A percentile compares a stretch with the other conserved stretches of the same genome.
phyloP scores from a whole-genome alignment of 2,888 invertebrate species.

The Ectropis crepuscularia region DNA sequence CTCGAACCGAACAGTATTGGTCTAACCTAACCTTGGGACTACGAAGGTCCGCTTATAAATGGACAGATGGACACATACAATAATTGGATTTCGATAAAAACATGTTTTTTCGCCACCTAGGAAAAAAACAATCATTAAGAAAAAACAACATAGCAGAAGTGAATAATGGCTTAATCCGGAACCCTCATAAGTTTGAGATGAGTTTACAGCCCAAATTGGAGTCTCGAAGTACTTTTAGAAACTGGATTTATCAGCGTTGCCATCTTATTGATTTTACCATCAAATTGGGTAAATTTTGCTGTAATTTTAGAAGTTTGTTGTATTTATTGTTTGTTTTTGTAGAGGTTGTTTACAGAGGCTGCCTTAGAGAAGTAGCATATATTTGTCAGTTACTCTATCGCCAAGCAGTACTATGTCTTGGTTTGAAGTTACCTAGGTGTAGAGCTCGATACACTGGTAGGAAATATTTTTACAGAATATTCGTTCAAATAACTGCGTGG shows the following conservation, averaged over 20 bases:
- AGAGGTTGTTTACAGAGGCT: no score
- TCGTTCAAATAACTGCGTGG: no score
- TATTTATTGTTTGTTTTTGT: no score
- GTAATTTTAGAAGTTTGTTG: background rate
- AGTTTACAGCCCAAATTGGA: conserved; percentile 16
- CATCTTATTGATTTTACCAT: conserved; percentile 17
- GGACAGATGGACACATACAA: background rate
- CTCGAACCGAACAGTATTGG: no score
- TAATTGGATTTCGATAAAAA: conserved; percentile 9
- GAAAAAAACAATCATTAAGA: conserved; percentile 11
- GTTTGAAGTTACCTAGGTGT: no score
- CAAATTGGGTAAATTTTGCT: conserved; percentile 5
- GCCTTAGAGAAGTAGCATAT: no score
- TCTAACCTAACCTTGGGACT: background rate
- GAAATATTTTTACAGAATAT: no score
- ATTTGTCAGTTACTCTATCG: no score
- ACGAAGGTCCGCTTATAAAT: background rate
- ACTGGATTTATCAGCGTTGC: conserved; percentile 20
- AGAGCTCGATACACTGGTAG: no score
- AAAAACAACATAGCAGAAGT: conserved; percentile 13
- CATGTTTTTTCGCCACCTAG: background rate
- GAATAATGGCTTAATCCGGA: conserved; percentile 23
- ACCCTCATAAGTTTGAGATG: conserved; percentile 16
- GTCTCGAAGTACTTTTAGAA: conserved; percentile 10
- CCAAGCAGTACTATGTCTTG: no score